Percentiles rank a stretch among this genome's conserved stretches.
Evolutionary conservation across 2,888 invertebrate species (phyloP).

Genomic region (Lasioglossum morio): DNA sequence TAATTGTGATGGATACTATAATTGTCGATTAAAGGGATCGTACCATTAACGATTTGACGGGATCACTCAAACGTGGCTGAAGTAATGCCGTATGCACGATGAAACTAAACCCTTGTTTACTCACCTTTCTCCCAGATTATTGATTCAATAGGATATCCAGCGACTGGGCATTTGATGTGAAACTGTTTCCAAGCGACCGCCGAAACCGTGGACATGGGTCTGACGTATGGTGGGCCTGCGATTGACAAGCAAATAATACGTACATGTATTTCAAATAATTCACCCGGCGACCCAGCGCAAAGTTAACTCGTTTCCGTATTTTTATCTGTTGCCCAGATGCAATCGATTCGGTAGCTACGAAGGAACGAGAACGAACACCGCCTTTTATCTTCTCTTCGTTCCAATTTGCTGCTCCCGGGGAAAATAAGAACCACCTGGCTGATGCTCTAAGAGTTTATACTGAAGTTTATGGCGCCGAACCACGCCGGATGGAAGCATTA

Average conservation of each 20-base stretch:
- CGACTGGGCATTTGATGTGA: conserved; percentile 86
- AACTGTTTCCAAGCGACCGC: conserved; percentile 85
- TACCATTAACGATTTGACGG: background rate
- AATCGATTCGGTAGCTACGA: conserved; percentile 8
- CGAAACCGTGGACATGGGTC: conserved; percentile 83
- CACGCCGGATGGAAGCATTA: conserved; percentile 13
- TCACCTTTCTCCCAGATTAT: conserved; percentile 86
- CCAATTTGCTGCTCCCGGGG: conserved; percentile 14
- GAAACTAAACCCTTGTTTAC: conserved; percentile 44
- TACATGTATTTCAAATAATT: conserved; percentile 40
- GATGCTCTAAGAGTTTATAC: conserved; percentile 11
- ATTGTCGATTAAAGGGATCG: background rate
- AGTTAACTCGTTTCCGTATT: conserved; percentile 10
- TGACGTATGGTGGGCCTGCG: conserved; percentile 84
- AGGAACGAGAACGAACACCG: conserved; percentile 7
- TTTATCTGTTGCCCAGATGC: background rate
- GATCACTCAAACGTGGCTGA: background rate
- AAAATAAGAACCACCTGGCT: conserved; percentile 14
- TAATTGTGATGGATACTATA: background rate
- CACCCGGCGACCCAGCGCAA: background rate
- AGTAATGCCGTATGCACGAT: background rate
- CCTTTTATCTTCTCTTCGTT: conserved; percentile 16
- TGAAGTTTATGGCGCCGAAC: background rate
- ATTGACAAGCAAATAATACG: conserved; percentile 57
- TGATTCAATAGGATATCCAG: conserved; percentile 86